Conservation (phyloP, 1,140 invertebrate species). For the Drosophila sproati region DNA sequence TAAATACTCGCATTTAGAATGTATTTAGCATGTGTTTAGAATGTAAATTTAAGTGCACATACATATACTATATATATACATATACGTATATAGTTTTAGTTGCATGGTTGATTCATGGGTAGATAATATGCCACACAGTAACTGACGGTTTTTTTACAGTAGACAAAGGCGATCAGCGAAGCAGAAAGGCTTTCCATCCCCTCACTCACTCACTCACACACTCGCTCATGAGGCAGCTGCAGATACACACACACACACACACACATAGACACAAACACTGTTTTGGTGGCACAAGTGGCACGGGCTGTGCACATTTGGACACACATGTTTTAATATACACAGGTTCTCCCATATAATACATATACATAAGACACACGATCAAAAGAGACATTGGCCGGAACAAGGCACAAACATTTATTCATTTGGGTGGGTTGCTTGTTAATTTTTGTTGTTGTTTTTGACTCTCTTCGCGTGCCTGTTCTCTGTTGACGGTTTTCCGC, state of each 20-base stretch:
- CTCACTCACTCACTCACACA: not conserved
- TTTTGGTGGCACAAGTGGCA: constrained; percentile 55
- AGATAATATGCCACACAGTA: constrained; percentile 11
- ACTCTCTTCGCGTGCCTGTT: constrained; percentile 28
- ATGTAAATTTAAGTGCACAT: not conserved
- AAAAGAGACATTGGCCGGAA: constrained; percentile 65
- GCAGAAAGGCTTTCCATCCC: constrained; percentile 71
- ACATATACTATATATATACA: constrained; percentile 5
- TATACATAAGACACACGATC: constrained; percentile 40
- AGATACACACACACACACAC: constrained; percentile 22
- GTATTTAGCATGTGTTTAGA: constrained; percentile 1
- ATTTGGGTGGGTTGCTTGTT: constrained; percentile 60
- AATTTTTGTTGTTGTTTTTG: constrained; percentile 2
- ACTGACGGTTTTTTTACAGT: constrained; percentile 51
- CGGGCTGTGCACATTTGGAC: constrained; percentile 36
- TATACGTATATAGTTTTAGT: constrained; percentile 17
- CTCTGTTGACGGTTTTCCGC: constrained; percentile 42
- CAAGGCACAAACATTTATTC: constrained; percentile 41
- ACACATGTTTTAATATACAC: constrained; percentile 29
- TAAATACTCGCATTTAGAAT: not conserved
- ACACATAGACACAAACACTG: constrained; percentile 1
- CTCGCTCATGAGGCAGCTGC: constrained; percentile 62
- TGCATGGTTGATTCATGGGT: constrained; percentile 19
- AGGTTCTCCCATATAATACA: constrained; percentile 10
- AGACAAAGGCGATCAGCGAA: constrained; percentile 50